Percentiles rank a stretch among this genome's conserved stretches.
Conservation (phyloP, 2,888 invertebrate species). For the Lobophora halterata region DNA sequence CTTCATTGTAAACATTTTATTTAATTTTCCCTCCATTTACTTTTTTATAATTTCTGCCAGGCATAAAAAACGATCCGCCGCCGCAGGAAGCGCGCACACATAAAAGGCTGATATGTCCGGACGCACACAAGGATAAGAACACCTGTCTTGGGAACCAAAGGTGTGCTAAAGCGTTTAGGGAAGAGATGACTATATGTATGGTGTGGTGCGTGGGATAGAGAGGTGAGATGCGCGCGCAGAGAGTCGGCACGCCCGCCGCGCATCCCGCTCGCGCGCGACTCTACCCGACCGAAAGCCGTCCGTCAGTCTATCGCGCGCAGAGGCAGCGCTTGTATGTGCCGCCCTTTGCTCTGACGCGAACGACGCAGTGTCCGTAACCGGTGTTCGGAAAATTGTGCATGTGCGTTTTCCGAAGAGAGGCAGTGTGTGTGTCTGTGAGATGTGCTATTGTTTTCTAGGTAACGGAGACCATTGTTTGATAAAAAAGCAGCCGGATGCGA, state of each 20-base stretch:
- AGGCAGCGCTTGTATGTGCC: constrained; percentile 71
- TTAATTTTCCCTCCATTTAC: constrained; percentile 81
- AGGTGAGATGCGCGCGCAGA: constrained; percentile 71
- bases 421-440: constrained; percentile 79
- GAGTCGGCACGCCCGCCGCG: constrained; percentile 74
- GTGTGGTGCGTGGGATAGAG: constrained; percentile 51
- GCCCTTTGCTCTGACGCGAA: constrained; percentile 72
- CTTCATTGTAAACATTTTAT: constrained; percentile 80
- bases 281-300: constrained; percentile 55
- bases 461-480: constrained; percentile 59
- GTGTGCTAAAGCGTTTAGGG: constrained; percentile 70
- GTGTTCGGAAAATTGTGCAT: constrained; percentile 81
- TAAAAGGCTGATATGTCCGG: constrained; percentile 50
- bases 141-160: constrained; percentile 80
- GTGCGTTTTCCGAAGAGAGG: constrained; percentile 78
- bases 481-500: constrained; percentile 65
- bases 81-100: constrained; percentile 77
- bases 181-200: constrained; percentile 53
- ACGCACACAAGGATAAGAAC: constrained; percentile 73
- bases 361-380: constrained; percentile 78
- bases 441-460: constrained; percentile 81
- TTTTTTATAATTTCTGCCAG: constrained; percentile 79
- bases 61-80: constrained; percentile 79
- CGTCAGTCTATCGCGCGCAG: constrained; percentile 77
- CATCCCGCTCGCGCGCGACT: constrained; percentile 70